These are phyloP conservation scores for Vicugna pacos DNA, from an alignment of 2,113 vertebrate species.

Conservation along the genomic window DNA sequence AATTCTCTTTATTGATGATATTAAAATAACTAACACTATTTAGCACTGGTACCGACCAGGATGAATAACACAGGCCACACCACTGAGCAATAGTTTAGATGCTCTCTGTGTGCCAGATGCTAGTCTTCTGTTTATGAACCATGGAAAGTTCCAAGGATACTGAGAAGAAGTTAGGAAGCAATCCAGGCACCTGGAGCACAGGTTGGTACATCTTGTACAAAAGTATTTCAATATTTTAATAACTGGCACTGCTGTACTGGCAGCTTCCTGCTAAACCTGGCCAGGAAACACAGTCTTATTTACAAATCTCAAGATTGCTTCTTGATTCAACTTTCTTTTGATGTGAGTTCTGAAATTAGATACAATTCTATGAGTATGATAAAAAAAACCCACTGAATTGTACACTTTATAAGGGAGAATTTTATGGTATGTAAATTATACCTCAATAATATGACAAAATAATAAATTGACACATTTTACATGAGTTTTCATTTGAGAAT, in stretches of 20 bases:
- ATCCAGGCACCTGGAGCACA: not conserved
- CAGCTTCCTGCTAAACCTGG: not conserved
- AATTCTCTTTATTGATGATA: not conserved
- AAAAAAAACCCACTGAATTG: not conserved
- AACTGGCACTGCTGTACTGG: not conserved
- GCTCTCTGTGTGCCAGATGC: too few species aligned
- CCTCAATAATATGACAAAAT: not conserved
- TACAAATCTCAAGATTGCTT: not conserved
- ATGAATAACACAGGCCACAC: not conserved
- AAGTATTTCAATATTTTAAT: not conserved
- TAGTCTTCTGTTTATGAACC: not conserved
- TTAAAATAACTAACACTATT: not conserved
- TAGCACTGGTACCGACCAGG: not conserved
- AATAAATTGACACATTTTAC: not conserved
- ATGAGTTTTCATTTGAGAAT: not conserved
- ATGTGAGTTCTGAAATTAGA: not conserved
- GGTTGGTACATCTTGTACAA: not conserved
- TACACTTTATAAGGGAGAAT: not conserved
- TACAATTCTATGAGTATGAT: not conserved
- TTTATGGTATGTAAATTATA: not conserved
- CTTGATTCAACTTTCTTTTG: not conserved
- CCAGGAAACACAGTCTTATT: not conserved
- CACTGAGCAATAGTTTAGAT: not conserved
- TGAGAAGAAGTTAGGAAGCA: not conserved
- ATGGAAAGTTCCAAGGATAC: not conserved